These are phyloP conservation scores for Xiphophorus hellerii DNA, from an alignment of 2,113 vertebrate genomes.

Conservation along the genomic window DNA sequence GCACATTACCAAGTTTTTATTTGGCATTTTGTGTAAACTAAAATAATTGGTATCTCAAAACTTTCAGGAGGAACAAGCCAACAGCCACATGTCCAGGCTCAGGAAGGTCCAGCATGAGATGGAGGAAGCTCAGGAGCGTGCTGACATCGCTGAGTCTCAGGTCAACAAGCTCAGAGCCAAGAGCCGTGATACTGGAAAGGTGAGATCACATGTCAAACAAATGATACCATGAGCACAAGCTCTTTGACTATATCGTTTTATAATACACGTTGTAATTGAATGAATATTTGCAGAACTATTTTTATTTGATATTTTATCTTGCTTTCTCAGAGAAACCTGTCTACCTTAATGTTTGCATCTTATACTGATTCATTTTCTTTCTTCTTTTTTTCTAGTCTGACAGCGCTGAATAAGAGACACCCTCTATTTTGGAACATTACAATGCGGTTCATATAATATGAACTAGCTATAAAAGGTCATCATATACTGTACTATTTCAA, in stretches of 20 bases:
- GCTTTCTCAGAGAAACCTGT: not conserved
- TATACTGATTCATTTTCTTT: slow-evolving; percentile 2
- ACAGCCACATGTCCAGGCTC: slow-evolving; percentile 64
- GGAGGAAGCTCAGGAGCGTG: slow-evolving; percentile 70
- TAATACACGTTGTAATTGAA: not conserved
- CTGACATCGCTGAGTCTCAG: slow-evolving; percentile 67
- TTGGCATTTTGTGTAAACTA: not conserved
- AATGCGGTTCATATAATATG: slow-evolving; percentile 49
- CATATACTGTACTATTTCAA: slow-evolving; percentile 15
- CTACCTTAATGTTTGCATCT: not conserved
- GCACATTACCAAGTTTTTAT: not conserved
- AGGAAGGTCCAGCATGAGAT: slow-evolving; percentile 70
- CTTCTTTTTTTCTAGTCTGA: slow-evolving; percentile 22
- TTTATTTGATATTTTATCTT: not conserved
- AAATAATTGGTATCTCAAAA: not conserved
- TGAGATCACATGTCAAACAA: slow-evolving; percentile 1
- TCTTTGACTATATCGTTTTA: not conserved
- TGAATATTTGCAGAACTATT: too few species aligned
- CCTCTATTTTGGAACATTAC: slow-evolving; percentile 5
- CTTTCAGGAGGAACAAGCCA: slow-evolving; percentile 71
- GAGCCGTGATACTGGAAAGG: slow-evolving; percentile 59
- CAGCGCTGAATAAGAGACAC: slow-evolving; percentile 28
- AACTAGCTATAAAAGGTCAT: slow-evolving; percentile 16
- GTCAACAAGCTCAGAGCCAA: slow-evolving; percentile 70
- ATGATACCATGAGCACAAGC: not conserved